These are phyloP conservation scores for human (Homo sapiens) DNA, from an alignment of 2,113 vertebrate genomes.

Conservation along the genomic window GRCh38 chr2:112894501-112895000, in stretches of 20 bases:
- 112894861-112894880: background rate
- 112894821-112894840: too few species aligned
- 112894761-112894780: background rate
- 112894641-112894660: too few species aligned
- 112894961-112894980: background rate
- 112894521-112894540: background rate
- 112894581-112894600: too few species aligned
- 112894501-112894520: background rate
- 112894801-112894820: too few species aligned
- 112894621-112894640: background rate
- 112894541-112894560: background rate
- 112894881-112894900: background rate
- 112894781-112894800: background rate
- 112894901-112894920: background rate
- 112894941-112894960: background rate
- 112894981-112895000: background rate
- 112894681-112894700: background rate
- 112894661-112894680: too few species aligned
- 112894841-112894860: background rate
- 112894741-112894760: background rate
- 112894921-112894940: background rate
- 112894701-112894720: background rate
- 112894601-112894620: background rate
- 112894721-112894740: background rate
- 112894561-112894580: background rate